Evolutionary conservation across 2,888 invertebrate genomes (phyloP).

Genomic region (Falcaria lacertinaria): DNA sequence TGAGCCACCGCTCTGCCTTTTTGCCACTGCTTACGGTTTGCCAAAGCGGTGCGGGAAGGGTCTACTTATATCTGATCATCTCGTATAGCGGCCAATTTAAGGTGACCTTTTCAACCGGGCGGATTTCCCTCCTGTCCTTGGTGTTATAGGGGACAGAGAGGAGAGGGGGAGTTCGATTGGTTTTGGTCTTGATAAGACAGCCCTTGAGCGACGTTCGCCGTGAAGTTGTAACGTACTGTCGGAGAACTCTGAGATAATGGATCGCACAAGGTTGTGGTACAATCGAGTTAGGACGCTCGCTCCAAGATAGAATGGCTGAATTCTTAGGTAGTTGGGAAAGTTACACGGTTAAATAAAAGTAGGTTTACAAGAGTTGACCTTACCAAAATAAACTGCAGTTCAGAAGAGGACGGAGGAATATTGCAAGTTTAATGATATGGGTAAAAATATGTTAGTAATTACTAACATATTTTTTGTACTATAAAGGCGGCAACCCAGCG

Average conservation of each 20-base stretch:
- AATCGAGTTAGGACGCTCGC: constrained; percentile 14
- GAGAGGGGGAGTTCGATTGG: constrained; percentile 23
- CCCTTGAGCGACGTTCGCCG: constrained; percentile 27
- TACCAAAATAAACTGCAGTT: background rate
- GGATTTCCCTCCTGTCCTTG: constrained; percentile 4
- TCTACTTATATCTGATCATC: constrained; percentile 24
- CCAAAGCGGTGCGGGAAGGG: constrained; percentile 23
- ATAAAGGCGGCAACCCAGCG: too few relatives aligned
- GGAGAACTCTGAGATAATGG: constrained; percentile 43
- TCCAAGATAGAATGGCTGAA: background rate
- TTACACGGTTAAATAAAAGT: background rate
- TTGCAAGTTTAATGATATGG: too few relatives aligned
- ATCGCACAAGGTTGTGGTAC: constrained; percentile 34
- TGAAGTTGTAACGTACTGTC: constrained; percentile 42
- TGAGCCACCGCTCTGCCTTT: constrained; percentile 20
- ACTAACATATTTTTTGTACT: too few relatives aligned
- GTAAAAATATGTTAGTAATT: too few relatives aligned
- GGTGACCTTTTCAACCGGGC: constrained; percentile 19
- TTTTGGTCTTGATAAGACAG: constrained; percentile 38
- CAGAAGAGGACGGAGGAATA: too few relatives aligned
- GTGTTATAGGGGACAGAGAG: constrained; percentile 11
- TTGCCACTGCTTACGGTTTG: constrained; percentile 24
- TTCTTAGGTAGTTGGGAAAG: background rate
- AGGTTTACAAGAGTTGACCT: background rate
- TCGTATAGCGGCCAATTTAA: constrained; percentile 22